phyloP scores from a whole-genome alignment of 2,888 invertebrate genomes.

The Ophraella communa region DNA sequence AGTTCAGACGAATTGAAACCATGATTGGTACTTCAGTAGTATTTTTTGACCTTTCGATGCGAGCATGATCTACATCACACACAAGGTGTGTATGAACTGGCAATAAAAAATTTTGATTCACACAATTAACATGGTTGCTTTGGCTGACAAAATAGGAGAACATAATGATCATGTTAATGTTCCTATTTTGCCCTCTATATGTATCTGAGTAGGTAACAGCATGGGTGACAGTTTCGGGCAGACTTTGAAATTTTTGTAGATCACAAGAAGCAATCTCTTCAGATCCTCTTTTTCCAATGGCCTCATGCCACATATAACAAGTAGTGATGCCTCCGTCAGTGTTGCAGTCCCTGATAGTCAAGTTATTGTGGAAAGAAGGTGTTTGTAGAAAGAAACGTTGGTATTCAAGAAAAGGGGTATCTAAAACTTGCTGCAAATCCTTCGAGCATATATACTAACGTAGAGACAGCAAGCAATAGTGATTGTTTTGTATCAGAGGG shows the following conservation, averaged over 20 bases:
- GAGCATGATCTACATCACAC: constrained; percentile 37
- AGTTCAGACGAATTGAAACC: no score
- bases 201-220: constrained; percentile 37
- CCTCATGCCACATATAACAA: constrained; percentile 28
- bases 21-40: no score
- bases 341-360: constrained; percentile 29
- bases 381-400: constrained; percentile 33
- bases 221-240: constrained; percentile 21
- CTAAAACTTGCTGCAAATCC: constrained; percentile 30
- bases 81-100: constrained; percentile 36
- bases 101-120: constrained; percentile 12
- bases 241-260: constrained; percentile 33
- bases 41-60: constrained; percentile 36
- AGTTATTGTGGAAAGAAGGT: constrained; percentile 27
- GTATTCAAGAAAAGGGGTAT: not conserved
- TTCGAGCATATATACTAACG: no score
- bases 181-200: constrained; percentile 41
- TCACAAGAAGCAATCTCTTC: constrained; percentile 25
- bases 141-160: constrained; percentile 13
- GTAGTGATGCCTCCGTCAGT: not conserved
- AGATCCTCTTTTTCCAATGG: constrained; percentile 17
- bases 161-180: constrained; percentile 39
- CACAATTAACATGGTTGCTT: not conserved
- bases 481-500: no score
- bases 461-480: no score